Percentiles rank a stretch among this genome's conserved stretches.
phyloP scores from a whole-genome alignment of 2,797 vertebrate genomes.

The Chiloscyllium punctatum region DNA sequence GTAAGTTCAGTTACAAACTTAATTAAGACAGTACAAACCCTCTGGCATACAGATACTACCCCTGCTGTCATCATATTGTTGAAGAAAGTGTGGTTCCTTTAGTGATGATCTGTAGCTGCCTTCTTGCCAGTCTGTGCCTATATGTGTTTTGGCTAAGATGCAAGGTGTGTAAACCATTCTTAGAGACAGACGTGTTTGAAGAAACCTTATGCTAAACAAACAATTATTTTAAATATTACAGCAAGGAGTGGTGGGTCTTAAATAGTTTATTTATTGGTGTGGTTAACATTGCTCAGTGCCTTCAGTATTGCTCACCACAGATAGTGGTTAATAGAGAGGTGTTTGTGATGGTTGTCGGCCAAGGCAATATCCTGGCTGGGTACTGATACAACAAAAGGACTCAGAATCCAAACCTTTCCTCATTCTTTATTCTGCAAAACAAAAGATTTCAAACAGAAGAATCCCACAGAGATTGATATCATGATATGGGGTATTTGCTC shows the following conservation, averaged over 20 bases:
- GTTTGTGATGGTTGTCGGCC: background rate
- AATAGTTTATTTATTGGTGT: background rate
- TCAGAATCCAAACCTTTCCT: background rate
- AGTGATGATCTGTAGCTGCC: background rate
- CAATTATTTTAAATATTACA: background rate
- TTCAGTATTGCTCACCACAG: background rate
- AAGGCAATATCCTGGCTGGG: background rate
- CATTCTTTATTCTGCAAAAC: background rate
- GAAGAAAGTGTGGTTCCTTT: background rate
- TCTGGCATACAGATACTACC: background rate
- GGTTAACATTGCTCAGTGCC: background rate
- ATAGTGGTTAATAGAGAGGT: background rate
- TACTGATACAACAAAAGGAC: background rate
- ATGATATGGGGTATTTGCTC: too few relatives aligned
- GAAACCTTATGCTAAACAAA: background rate
- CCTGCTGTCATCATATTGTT: background rate
- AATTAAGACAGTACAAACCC: background rate
- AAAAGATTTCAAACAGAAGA: background rate
- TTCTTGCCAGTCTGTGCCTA: background rate
- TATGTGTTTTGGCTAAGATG: background rate
- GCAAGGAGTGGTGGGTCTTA: background rate
- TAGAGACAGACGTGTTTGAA: background rate
- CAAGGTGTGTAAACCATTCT: background rate
- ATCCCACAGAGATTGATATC: background rate
- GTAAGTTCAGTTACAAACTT: background rate